Conservation (phyloP, 2,797 vertebrate species). For the Poeciliopsis turneri region DNA sequence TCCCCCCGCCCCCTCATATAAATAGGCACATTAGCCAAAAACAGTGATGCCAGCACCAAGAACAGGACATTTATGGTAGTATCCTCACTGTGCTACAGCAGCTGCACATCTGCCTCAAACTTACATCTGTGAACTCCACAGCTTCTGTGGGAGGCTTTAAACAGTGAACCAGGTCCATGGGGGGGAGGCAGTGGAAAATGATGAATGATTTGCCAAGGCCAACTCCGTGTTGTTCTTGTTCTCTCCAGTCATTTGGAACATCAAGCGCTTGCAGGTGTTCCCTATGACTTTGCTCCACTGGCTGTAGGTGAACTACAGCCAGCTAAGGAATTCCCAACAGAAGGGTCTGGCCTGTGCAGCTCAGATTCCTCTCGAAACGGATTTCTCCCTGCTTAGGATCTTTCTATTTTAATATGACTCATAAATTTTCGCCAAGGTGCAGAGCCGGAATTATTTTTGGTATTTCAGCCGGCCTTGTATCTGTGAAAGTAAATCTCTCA, state of each 20-base stretch:
- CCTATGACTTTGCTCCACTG: constrained; percentile 71
- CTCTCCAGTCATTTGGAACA: constrained; percentile 78
- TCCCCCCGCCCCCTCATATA: background rate
- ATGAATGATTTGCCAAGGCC: constrained; percentile 73
- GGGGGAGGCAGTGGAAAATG: constrained; percentile 55
- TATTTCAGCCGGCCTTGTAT: constrained; percentile 29
- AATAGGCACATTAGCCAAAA: constrained; percentile 9
- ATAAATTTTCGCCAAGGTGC: constrained; percentile 41
- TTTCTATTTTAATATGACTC: constrained; percentile 41
- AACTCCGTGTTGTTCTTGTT: constrained; percentile 71
- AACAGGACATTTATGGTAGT: constrained; percentile 40
- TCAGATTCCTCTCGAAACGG: constrained; percentile 36
- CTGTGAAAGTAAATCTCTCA: constrained; percentile 32
- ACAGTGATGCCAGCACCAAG: constrained; percentile 9
- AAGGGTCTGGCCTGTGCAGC: constrained; percentile 20
- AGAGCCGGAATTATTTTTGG: constrained; percentile 16
- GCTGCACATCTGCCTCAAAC: constrained; percentile 54
- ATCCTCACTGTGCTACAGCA: constrained; percentile 22
- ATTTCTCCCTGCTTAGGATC: constrained; percentile 38
- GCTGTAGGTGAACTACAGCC: constrained; percentile 55
- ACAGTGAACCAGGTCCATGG: constrained; percentile 53
- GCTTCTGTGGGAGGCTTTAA: constrained; percentile 63
- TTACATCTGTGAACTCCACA: constrained; percentile 42
- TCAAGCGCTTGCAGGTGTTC: constrained; percentile 65
- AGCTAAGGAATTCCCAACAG: constrained; percentile 55